Conservation (phyloP, 2,113 vertebrate species). For the Azemiops feae region DNA sequence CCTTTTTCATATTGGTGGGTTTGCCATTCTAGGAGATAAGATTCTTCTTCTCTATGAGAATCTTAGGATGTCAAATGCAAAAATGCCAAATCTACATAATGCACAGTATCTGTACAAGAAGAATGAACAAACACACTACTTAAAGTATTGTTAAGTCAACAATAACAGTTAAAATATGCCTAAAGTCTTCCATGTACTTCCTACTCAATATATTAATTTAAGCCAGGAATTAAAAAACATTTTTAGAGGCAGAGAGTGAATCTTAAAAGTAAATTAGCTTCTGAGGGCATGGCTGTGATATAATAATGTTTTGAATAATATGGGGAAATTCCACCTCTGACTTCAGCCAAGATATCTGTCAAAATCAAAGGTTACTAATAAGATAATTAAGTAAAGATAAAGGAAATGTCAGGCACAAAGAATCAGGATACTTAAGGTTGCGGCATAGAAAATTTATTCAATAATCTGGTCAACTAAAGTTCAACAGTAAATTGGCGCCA, state of each 20-base stretch:
- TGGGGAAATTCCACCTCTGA: background rate
- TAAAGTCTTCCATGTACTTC: background rate
- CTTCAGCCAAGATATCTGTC: background rate
- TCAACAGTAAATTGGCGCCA: background rate
- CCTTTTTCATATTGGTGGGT: slow-evolving; percentile 20
- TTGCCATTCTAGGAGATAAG: slow-evolving; percentile 46
- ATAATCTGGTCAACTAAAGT: background rate
- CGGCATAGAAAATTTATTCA: background rate
- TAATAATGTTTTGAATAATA: background rate
- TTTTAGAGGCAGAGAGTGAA: background rate
- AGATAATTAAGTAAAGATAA: background rate
- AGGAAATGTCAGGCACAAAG: background rate
- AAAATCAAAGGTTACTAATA: background rate
- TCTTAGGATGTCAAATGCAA: slow-evolving; percentile 59
- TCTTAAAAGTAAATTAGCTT: background rate
- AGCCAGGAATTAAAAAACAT: background rate
- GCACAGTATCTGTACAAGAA: background rate
- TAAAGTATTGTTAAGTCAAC: background rate
- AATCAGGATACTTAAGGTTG: background rate
- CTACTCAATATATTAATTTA: background rate
- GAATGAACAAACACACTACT: background rate
- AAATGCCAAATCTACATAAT: background rate
- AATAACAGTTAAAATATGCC: background rate
- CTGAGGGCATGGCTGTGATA: background rate
- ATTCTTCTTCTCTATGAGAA: slow-evolving; percentile 62